A percentile compares a stretch with the other conserved stretches of the same genome.
phyloP scores from a whole-genome alignment of 92 coral and sea anemone genomes.

The Phenganax subtilis region DNA sequence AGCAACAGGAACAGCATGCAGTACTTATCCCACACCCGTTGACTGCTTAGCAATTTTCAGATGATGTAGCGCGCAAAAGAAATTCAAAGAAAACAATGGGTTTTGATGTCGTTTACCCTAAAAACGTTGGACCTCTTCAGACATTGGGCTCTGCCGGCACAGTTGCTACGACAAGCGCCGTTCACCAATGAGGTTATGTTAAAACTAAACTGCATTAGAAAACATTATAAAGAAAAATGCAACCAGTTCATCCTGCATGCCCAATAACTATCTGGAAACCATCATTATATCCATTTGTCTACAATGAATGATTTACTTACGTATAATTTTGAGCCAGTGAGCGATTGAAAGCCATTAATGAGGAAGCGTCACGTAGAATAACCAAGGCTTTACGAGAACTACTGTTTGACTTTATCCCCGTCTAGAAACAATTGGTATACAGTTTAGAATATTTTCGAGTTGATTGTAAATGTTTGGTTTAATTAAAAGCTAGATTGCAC shows the following conservation, averaged over 20 bases:
- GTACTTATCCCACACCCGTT: too few relatives aligned
- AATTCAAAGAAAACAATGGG: too few relatives aligned
- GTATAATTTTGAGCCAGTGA: conserved; percentile 66
- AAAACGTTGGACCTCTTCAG: too few relatives aligned
- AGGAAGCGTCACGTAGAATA: conserved; percentile 73
- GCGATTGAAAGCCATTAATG: conserved; percentile 67
- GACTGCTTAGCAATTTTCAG: too few relatives aligned
- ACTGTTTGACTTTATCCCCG: conserved; percentile 27
- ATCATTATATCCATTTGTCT: background rate
- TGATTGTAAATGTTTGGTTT: too few relatives aligned
- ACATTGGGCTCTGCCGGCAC: too few relatives aligned
- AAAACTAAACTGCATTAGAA: background rate
- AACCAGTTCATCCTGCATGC: background rate
- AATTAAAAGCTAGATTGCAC: too few relatives aligned
- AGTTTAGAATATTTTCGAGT: background rate
- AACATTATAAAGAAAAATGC: too few relatives aligned
- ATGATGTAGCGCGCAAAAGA: too few relatives aligned
- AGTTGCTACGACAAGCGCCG: too few relatives aligned
- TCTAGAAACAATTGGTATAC: background rate
- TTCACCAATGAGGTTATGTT: background rate
- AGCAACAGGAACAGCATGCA: too few relatives aligned
- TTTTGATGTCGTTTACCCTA: too few relatives aligned
- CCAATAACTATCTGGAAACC: background rate
- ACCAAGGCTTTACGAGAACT: conserved; percentile 46
- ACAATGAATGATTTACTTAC: conserved; percentile 42